Conservation (phyloP, 2,113 vertebrate genomes). For the Redunca redunca region DNA sequence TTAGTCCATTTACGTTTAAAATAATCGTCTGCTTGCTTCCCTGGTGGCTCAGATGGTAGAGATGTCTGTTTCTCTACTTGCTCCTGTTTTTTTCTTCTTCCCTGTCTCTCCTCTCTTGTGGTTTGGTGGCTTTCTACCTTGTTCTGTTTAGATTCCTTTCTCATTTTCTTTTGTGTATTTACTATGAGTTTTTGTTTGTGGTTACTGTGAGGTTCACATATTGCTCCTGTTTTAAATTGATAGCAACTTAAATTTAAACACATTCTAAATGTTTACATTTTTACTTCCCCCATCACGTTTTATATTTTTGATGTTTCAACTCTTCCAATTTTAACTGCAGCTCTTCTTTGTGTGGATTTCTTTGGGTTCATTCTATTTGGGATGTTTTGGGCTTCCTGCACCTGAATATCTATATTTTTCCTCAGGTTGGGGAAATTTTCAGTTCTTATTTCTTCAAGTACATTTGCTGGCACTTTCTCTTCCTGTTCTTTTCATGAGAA, state of each 20-base stretch:
- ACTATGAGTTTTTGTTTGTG: neutral
- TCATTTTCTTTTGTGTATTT: neutral
- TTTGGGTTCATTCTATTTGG: neutral
- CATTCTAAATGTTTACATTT: neutral
- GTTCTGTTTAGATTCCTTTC: neutral
- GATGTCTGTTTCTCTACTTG: neutral
- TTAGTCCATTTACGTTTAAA: neutral
- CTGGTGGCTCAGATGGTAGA: neutral
- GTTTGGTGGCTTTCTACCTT: neutral
- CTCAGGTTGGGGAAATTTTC: neutral
- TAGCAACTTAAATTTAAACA: neutral
- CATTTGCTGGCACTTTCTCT: neutral
- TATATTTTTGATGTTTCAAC: neutral
- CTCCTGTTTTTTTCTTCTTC: neutral
- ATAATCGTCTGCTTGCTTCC: neutral
- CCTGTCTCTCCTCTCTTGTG: neutral
- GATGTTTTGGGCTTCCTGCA: neutral
- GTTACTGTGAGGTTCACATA: neutral
- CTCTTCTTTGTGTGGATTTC: neutral
- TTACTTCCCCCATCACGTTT: neutral
- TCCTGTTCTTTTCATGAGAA: neutral
- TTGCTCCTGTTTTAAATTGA: neutral
- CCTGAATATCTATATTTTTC: neutral
- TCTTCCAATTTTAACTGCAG: neutral
- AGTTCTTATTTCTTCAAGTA: neutral